These are phyloP conservation scores for Lampris megalopsis DNA, from an alignment of 2,113 vertebrate species.

Conservation along the genomic window DNA sequence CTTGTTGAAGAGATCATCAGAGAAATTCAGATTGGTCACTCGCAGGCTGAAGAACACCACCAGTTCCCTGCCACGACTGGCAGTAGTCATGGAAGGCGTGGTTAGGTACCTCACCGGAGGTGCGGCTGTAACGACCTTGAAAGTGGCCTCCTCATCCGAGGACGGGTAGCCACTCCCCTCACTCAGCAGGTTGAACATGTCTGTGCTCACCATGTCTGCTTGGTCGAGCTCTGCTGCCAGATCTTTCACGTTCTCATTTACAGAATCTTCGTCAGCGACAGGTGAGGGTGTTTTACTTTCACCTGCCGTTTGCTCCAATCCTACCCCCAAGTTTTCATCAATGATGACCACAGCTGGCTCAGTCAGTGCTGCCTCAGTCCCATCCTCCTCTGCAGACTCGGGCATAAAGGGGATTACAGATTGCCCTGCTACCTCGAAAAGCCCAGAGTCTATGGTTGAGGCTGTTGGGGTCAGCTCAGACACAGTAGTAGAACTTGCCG, in stretches of 20 bases:
- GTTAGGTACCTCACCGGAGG: constrained; percentile 83
- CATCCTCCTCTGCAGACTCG: constrained; percentile 17
- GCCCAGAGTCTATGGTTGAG: constrained; percentile 53
- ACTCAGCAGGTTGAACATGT: constrained; percentile 53
- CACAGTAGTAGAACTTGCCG: background rate
- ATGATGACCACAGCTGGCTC: constrained; percentile 33
- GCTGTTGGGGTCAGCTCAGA: constrained; percentile 21
- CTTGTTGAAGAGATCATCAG: constrained; percentile 91
- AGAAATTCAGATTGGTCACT: constrained; percentile 93
- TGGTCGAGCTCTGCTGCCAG: constrained; percentile 61
- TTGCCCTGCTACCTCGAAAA: constrained; percentile 56
- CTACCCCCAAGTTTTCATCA: constrained; percentile 48
- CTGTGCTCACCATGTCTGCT: constrained; percentile 22
- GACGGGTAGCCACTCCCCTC: constrained; percentile 70
- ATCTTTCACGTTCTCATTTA: constrained; percentile 48
- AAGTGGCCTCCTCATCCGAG: constrained; percentile 3
- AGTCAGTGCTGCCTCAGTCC: constrained; percentile 1
- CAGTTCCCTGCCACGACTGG: constrained; percentile 84
- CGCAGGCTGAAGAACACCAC: constrained; percentile 94
- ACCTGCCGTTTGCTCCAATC: background rate
- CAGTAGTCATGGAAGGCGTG: constrained; percentile 83
- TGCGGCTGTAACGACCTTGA: constrained; percentile 57
- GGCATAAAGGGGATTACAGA: constrained; percentile 8
- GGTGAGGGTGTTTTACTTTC: background rate
- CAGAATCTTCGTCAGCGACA: background rate